Evolutionary conservation across 2,888 invertebrate species (phyloP), one percentile per base, ranked within the genome.

Genomic region (Perdita meconis): DNA sequence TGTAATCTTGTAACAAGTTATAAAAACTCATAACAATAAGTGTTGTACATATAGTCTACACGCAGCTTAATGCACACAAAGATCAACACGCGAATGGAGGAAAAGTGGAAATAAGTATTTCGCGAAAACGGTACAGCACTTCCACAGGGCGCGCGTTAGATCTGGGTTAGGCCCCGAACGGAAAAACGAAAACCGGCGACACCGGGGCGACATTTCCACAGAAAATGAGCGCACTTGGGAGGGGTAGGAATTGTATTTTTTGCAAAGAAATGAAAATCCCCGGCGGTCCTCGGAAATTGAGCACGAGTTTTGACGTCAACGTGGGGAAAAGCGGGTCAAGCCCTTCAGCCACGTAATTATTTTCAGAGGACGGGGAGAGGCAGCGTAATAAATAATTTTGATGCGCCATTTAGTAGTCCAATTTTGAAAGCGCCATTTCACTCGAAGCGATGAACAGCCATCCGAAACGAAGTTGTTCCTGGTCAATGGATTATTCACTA

Each of bases 291-390:
- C 24, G 57, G 24, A 12, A 57, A 42, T 24, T 19, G 40, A 51
- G 50, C 42, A n/a, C 42, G 24, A 38, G 63, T 70, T 73, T 69
- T 69, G 74, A 71, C 74, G 74, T 71, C 74, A 71, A 59, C 59
- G 59, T 22, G 12, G 55, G 30, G 13, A 30, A 75, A 71, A 75
- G 30, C 59, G 64, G 74, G 74, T 75, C 74, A 71, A 71, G 59
- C 70, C 40, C 22, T 63, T 74, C 51, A 42, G 38, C 57, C 24
- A 30, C 64, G 57, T 74, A 74, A 74, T 74, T 74, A 71, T 74
- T 64, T 44, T n/a, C 26, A 8, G 50, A 2, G 16, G n/a, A 30
- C 50, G 10, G 34, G 26, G 34, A 19, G 10, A 30, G 26, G 30
- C 26, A 6, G 8, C 16, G 36, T 30, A 51, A 57, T 38, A 51